These are phyloP conservation scores for Callaeas wilsoni DNA, from an alignment of 2,113 vertebrate species.

Conservation along the genomic window DNA sequence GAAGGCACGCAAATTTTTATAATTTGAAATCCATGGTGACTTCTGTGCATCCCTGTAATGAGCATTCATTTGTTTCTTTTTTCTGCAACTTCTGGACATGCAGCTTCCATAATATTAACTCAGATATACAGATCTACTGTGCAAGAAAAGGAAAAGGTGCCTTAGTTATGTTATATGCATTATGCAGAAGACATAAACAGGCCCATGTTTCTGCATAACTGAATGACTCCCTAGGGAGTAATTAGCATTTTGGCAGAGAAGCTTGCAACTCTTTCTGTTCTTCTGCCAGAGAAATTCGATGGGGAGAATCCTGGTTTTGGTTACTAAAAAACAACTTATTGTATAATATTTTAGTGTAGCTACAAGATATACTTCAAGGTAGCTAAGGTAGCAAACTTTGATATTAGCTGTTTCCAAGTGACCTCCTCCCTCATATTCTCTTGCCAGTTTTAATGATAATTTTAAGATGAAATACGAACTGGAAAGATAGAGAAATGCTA, in stretches of 20 bases:
- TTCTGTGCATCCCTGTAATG: background rate
- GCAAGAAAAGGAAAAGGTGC: background rate
- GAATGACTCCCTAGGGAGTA: constrained; percentile 3
- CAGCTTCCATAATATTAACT: background rate
- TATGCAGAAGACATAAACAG: background rate
- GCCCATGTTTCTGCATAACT: constrained; percentile 3
- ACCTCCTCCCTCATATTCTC: background rate
- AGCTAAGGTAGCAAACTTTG: background rate
- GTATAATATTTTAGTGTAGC: background rate
- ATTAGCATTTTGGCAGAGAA: constrained; percentile 55
- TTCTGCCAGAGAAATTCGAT: constrained; percentile 49
- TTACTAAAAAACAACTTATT: background rate
- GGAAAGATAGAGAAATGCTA: background rate
- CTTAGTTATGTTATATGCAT: background rate
- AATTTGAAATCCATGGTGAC: background rate
- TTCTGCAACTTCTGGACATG: background rate
- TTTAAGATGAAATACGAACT: background rate
- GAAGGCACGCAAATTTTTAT: background rate
- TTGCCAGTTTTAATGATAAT: background rate
- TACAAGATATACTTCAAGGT: constrained; percentile 11
- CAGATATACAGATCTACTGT: background rate
- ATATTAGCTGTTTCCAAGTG: background rate
- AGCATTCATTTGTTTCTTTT: background rate
- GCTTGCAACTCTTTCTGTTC: constrained; percentile 16
- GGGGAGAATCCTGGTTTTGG: constrained; percentile 21